A percentile compares a stretch with the other conserved stretches of the same genome.
Evolutionary conservation across 2,113 vertebrate genomes (phyloP).

Genomic region (human (Homo sapiens)): DNA sequence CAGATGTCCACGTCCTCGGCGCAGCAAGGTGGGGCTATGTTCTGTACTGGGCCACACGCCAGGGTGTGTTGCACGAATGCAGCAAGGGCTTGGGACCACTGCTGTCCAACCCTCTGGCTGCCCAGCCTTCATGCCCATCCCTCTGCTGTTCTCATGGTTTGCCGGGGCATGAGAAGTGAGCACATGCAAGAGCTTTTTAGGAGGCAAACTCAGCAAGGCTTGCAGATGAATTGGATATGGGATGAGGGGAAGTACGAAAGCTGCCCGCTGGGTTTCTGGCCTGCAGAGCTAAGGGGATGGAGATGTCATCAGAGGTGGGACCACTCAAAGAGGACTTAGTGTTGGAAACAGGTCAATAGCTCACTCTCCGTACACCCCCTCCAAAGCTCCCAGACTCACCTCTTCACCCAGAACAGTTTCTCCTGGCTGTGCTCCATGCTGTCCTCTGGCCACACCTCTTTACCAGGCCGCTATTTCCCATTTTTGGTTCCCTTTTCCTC

Average conservation of each 20-base stretch:
- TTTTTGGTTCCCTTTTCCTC: neutral
- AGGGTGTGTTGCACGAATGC: neutral
- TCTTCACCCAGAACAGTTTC: neutral
- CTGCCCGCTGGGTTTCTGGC: neutral
- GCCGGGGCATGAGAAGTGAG: too few species aligned
- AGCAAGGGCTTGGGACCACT: neutral
- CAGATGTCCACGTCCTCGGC: fast-evolving
- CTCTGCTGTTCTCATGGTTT: neutral
- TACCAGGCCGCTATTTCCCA: neutral
- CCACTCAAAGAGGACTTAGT: neutral
- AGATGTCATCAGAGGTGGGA: neutral
- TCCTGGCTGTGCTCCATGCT: neutral
- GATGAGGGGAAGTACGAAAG: neutral
- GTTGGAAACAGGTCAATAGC: neutral
- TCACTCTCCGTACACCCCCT: neutral
- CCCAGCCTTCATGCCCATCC: neutral
- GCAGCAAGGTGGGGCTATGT: neutral
- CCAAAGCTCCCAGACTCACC: fast-evolving
- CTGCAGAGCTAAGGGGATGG: neutral
- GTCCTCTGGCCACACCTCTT: neutral
- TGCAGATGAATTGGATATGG: neutral
- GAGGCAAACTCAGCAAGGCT: neutral
- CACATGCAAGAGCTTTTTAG: neutral
- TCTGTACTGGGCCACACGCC: neutral
- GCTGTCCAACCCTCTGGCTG: neutral